phyloP scores from a whole-genome alignment of 2,113 vertebrate species.

The Scomber scombrus region DNA sequence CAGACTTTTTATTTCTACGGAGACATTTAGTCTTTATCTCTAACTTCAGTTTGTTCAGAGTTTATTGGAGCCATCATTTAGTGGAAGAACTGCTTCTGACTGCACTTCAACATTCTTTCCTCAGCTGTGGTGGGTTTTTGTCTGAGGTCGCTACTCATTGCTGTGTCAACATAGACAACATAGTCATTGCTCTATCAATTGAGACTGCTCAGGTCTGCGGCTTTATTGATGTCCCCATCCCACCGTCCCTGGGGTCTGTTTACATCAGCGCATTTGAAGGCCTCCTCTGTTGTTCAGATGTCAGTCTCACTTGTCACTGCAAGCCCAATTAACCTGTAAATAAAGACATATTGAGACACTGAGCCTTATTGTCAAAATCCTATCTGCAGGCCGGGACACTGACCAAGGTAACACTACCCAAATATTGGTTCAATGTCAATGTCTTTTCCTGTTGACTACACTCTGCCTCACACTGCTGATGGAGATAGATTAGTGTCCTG shows the following conservation, averaged over 20 bases:
- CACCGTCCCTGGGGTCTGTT: not conserved
- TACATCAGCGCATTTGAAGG: not conserved
- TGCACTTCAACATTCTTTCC: not conserved
- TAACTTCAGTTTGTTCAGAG: too few species aligned
- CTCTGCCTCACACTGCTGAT: slow-evolving; percentile 30
- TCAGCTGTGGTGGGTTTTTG: not conserved
- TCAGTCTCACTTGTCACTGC: slow-evolving; percentile 5
- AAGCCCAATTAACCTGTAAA: slow-evolving; percentile 36
- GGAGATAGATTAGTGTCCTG: slow-evolving; percentile 30
- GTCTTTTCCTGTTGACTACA: slow-evolving; percentile 10
- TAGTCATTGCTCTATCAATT: not conserved
- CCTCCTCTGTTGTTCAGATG: not conserved
- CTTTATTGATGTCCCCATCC: slow-evolving; percentile 11
- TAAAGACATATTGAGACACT: slow-evolving; percentile 22
- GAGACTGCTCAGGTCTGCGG: not conserved
- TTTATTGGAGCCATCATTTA: too few species aligned
- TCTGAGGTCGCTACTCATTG: not conserved
- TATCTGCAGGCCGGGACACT: not conserved
- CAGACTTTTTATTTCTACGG: too few species aligned
- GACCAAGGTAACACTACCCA: slow-evolving; percentile 4
- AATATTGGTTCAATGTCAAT: slow-evolving; percentile 47
- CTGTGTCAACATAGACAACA: not conserved
- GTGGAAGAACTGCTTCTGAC: not conserved
- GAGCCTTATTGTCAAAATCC: not conserved
- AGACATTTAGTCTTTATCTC: too few species aligned